phyloP scores from a whole-genome alignment of 1,140 invertebrate genomes.

The Halesus radiatus region DNA sequence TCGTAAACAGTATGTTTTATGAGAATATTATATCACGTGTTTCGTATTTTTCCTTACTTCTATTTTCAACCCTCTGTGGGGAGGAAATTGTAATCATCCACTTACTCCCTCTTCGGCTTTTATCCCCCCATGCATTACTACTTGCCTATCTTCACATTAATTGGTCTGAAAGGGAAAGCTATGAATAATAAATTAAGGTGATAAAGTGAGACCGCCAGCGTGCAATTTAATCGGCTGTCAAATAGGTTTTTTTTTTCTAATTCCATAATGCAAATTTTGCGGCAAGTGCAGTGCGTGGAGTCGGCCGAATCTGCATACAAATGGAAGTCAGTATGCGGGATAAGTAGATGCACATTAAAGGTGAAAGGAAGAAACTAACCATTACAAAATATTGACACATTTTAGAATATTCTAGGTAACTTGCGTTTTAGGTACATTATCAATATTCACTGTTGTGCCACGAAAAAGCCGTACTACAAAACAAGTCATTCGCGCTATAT shows the following conservation, averaged over 20 bases:
- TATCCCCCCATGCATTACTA: slow-evolving; percentile 22
- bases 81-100: slow-evolving; percentile 36
- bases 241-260: slow-evolving; percentile 54
- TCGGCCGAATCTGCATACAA: not conserved
- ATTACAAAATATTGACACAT: no score
- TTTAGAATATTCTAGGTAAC: no score
- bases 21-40: no score
- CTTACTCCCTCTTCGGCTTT: slow-evolving; percentile 7
- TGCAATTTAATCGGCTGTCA: slow-evolving; percentile 49
- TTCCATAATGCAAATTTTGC: slow-evolving; percentile 44
- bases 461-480: no score
- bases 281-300: slow-evolving; percentile 1
- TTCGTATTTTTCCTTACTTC: no score
- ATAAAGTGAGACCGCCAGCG: slow-evolving; percentile 23
- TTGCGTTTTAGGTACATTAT: no score
- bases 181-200: slow-evolving; percentile 54
- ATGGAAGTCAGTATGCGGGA: no score
- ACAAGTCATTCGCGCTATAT: no score
- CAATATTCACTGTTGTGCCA: no score
- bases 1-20: no score
- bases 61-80: not conserved
- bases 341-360: no score
- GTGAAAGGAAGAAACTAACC: no score
- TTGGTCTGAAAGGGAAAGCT: slow-evolving; percentile 56
- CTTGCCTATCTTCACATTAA: slow-evolving; percentile 48